Base-by-base conservation (phyloP, 1,140 invertebrate species). In the Chironomus tepperi region DNA sequence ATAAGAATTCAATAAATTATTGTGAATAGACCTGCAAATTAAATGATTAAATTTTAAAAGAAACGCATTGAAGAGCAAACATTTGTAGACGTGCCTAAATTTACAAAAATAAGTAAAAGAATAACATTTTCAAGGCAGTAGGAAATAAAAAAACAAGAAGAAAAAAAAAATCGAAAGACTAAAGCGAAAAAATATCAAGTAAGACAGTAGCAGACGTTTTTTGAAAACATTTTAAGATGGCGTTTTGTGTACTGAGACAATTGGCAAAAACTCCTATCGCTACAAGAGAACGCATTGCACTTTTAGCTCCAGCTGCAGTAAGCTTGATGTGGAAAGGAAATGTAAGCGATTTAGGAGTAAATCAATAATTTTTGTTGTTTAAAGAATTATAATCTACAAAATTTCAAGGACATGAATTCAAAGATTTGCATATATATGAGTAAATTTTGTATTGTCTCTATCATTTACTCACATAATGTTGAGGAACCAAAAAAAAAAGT, bases 241-340 rank as follows among this genome's bases (percentile, higher is more conserved):
- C 65, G 65, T 70, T 70, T 70, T 70, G 18, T 70, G 18, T 70
- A 10, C 18, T 70, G 18, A 15, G 65, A 18, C 65, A 70, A 70
- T 19, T 70, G 16, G 65, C 65, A 21, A 70, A 6, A 21, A 19
- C 16, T 18, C 19, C 65, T 3, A 70, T 21, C 9, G 65, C 65
- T 9, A 19, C 19, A 5, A 18, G 18, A 10, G 65, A 70, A 19
- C 65, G 65, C 10, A 70, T 70, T 18, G 65, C 65, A 70, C n/a
- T 19, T 70, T 18, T 70, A 3, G 65, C 65, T 70, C 19, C 65
- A 21, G 6, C 47, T n/a, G 47, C 47, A 15, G 12, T 57, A n/a
- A 70, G 18, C 2, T 16, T 70, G n/a, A 19, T 21, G 65, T 70
- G 65, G 65, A 18, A 70, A 21, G 65, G 65, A 70, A 18, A 18